Base-by-base conservation (phyloP, 1,140 invertebrate species). In the Anoplolepis gracilipes region DNA sequence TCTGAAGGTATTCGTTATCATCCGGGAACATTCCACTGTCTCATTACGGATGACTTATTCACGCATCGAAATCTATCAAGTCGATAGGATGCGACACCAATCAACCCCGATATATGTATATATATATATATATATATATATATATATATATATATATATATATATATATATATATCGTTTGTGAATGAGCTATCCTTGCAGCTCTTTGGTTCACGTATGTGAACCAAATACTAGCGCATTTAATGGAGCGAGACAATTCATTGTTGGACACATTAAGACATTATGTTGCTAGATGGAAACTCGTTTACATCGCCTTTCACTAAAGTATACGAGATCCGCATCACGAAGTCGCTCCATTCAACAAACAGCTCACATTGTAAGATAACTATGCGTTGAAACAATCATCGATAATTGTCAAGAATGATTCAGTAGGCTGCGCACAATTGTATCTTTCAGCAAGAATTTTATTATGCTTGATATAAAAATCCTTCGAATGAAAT, bases 301-400 rank as follows among this genome's bases (percentile, higher is more conserved):
- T 81, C 49, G 57, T 55, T 64, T 72, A 53, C 5, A n/a, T 82
- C 13, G 33, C 75, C 62, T 85, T 85, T 85, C 62, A 72, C 53
- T 53, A 36, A 81, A 22, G 36, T 42, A 72, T 36, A 42, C 33
- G 36, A 72, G 67, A 72, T 81, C 64, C 77, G 77, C 65, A 70
- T 57, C 64, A 11, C 49, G 25, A n/a, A 28, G 59, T 65, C 39
- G 42, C 39, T 49, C 61, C 70, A 30, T 28, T 64, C 39, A 42
- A 22, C 59, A 49, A n/a, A n/a, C 75, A 33, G 1, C n/a, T 65
- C 19, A 13, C 25, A 49, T 39, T 57, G 36, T 16, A 33, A 39
- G 57, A 30, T 62, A 62, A 62, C 25, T 65, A 64, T 11, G 28
- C 28, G 59, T 42, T 64, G 75, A 78, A 67, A 67, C 62, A 67